Base-by-base conservation (phyloP, 2,888 invertebrate species). In the Frankliniella fusca region DNA sequence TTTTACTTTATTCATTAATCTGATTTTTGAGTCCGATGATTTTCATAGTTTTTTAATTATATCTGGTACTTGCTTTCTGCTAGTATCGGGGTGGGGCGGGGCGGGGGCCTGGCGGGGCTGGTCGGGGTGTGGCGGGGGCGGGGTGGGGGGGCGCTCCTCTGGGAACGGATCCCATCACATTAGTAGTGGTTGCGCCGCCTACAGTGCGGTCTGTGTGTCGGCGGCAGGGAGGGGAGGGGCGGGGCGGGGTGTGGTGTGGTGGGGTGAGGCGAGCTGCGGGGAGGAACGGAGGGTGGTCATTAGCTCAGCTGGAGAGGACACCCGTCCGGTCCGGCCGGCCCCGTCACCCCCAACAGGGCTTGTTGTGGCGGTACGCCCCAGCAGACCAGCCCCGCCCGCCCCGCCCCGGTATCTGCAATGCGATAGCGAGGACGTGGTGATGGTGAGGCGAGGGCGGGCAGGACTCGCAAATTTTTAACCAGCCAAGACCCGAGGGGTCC, bases 141-240 rank as follows among this genome's bases (percentile, higher is more conserved):
- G 61, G 23, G 23, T 23, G 70, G 70, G 23, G 23, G 23, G 23
- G 70, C n/a, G 23, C 70, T 70, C 70, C 70, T 23, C 70, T n/a
- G 70, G 70, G 70, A 23, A 23, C 70, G 70, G 70, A 70, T 70
- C 70, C 70, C 70, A 70, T 70, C 70, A 70, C 23, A 70, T 70
- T 70, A 70, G 70, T n/a, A 65, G 65, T 65, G 65, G 54, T 18
- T 65, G 65, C 65, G 65, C n/a, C 65, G 65, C 65, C 20, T 18
- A 11, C 54, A 65, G 65, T 65, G 65, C n/a, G 65, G 65, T 65
- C n/a, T n/a, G 65, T n/a, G 65, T 54, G 54, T 54, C 15, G 12
- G 54, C 1, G 54, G 12, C 15, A 11, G 50, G 12, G 61, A 20
- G 61, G 18, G 61, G 18, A 5, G 18, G 61, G 18, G 54, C 15